Conservation (phyloP, 2,888 invertebrate species). For the Brachypalpus laphriformis region DNA sequence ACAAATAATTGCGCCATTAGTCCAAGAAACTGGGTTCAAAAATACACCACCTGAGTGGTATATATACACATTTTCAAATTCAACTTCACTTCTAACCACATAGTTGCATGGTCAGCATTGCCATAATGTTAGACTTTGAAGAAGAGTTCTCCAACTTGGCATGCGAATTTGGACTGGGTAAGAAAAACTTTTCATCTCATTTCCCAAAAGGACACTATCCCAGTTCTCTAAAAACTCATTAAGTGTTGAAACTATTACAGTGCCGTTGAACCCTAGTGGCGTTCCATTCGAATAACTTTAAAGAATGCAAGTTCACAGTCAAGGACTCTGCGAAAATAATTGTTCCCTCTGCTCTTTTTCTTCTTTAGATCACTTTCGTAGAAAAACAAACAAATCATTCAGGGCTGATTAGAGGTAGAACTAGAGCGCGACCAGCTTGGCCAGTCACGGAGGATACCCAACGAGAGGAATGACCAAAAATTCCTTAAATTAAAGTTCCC, state of each 20-base stretch:
- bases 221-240: neutral
- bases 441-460: neutral
- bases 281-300: neutral
- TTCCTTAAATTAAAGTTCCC: conserved; percentile 77
- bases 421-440: neutral
- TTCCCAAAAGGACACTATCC: too few relatives aligned
- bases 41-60: too few relatives aligned
- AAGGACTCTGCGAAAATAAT: conserved; percentile 5
- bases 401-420: conserved; percentile 18
- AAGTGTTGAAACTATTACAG: neutral
- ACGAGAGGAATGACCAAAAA: conserved; percentile 40
- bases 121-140: too few relatives aligned
- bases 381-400: conserved; percentile 34
- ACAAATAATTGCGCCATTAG: too few relatives aligned
- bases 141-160: neutral
- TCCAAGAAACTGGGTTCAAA: too few relatives aligned
- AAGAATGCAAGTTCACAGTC: conserved; percentile 13
- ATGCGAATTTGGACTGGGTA: neutral
- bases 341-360: neutral
- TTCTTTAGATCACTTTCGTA: neutral
- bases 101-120: too few relatives aligned
- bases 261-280: neutral
- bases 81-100: neutral
- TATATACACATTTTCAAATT: too few relatives aligned
- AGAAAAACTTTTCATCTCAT: neutral